Base-by-base conservation (phyloP, 2,797 vertebrate genomes). In the Ataeniobius toweri region DNA sequence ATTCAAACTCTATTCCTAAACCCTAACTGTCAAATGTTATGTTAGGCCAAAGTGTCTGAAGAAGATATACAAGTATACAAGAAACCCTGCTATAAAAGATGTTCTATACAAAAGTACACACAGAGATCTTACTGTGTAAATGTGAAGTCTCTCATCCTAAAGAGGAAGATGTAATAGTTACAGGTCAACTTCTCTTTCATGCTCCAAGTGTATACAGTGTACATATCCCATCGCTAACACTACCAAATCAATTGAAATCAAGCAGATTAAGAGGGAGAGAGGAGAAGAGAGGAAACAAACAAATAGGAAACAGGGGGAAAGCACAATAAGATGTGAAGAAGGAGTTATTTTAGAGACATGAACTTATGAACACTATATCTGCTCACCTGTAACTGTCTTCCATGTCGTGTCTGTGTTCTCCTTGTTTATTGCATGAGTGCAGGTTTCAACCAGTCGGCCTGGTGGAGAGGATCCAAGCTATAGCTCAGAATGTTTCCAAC, bases 401-500 rank as follows among this genome's bases (percentile, higher is more conserved):
- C 20, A 41, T 55, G 71, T 71, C 20, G 26, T 82, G 46, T 76
- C 14, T 53, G 2, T 14, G 0, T 77, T 65, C 80, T 12, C 79
- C 20, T 56, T 85, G 31, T 68, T 2, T 16, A 13, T 86, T 79
- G 48, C 79, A 16, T 81, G 55, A 81, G 41, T 61, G 24, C 84
- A 99, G 98, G 94, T 94, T 97, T 84, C 96, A 97, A 85, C 96
- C 96, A 41, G 94, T 95, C 0, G 93, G 96, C 75, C 87, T 99
- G 89, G 96, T 99, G 94, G 98, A 99, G 91, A 96, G 94, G 88
- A 98, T 99, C 92, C 98, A 99, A 93, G 97, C 97, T 75, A 99
- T 99, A n/a, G 98, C 98, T 76, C 98, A 98, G 91, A 99, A 99
- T 0, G 97, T 99, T 73, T 99, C 98, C 0, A 97, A 98, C 93